Base-by-base conservation (phyloP, 37 sponge, comb jelly and placozoan species). In the Theonella swinhoei region DNA sequence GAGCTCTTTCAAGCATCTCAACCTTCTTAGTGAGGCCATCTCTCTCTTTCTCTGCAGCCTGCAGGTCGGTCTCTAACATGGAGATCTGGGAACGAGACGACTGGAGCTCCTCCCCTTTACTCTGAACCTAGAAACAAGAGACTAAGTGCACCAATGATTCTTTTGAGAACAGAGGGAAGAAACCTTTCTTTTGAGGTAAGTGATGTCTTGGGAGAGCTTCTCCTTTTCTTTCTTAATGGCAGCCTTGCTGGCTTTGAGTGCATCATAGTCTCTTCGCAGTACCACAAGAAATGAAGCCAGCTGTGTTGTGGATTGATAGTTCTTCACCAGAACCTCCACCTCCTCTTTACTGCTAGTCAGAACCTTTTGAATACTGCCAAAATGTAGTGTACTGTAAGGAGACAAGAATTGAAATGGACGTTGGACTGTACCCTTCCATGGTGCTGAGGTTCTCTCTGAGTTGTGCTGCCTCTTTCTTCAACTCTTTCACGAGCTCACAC, bases 1-100 rank as follows among this genome's bases (percentile, higher is more conserved):
- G 0, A 23, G 87, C 87, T 64, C 1, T 43, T 68, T 87, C 80
- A 33, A 87, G 62, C 64, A 80, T 31, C 67, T 80, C 79, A 24
- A 87, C 75, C 42, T 87, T 87, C 64, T 33, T 62, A 26, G 63
- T 58, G 11, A 75, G 60, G 29, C 42, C 79, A 4, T 74, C 72
- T 43, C 61, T 80, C 74, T 80, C 81, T 25, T 74, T 28, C 36
- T 87, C 87, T n/a, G 75, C 73, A 37, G 81, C 40, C 0, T 74
- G 74, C 39, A 87, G 41, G 63, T 87, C 87, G 67, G 67, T 35
- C 41, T 78, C 63, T 23, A 61, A 8, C 22, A 39, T 39, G 24
- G 62, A 62, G 17, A 79, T 17, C 23, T 62, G 72, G n/a, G 64
- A 62, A 4, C 39, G 4, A 78, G 64, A 33, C 39, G 31, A 28